A percentile compares a stretch with the other conserved stretches of the same genome.
These are phyloP conservation scores for Nesoenas mayeri DNA, from an alignment of 2,113 vertebrate genomes.

Conservation along the genomic window DNA sequence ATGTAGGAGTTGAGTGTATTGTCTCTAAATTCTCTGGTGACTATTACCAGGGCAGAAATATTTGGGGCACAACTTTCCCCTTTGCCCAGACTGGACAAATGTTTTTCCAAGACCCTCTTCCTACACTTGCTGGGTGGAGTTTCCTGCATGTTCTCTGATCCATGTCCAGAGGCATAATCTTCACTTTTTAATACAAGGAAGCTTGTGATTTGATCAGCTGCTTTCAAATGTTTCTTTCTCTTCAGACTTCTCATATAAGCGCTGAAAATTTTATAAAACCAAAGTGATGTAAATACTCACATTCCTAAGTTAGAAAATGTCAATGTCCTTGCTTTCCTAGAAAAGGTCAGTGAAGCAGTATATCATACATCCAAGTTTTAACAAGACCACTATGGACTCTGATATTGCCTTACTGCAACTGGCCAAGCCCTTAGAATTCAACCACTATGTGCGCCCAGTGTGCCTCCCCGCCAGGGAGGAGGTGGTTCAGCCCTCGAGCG, in stretches of 20 bases:
- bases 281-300: neutral
- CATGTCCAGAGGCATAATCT: neutral
- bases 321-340: conserved; percentile 3
- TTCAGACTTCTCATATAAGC: neutral
- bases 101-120: neutral
- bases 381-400: conserved; percentile 14
- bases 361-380: conserved; percentile 47
- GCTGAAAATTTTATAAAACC: neutral
- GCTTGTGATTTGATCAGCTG: neutral
- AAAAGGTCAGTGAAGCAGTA: conserved; percentile 38
- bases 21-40: neutral
- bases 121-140: neutral
- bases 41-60: neutral
- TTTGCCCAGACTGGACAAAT: neutral
- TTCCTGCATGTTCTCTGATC: neutral
- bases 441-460: neutral
- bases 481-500: neutral
- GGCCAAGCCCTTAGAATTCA: conserved; percentile 9
- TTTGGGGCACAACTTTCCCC: neutral
- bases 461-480: conserved; percentile 42
- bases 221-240: neutral
- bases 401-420: conserved; percentile 56
- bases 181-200: neutral
- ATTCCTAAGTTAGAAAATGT: neutral
- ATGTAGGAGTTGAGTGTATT: neutral